phyloP scores from a whole-genome alignment of 1,140 invertebrate genomes.

The Sycobia sp. region DNA sequence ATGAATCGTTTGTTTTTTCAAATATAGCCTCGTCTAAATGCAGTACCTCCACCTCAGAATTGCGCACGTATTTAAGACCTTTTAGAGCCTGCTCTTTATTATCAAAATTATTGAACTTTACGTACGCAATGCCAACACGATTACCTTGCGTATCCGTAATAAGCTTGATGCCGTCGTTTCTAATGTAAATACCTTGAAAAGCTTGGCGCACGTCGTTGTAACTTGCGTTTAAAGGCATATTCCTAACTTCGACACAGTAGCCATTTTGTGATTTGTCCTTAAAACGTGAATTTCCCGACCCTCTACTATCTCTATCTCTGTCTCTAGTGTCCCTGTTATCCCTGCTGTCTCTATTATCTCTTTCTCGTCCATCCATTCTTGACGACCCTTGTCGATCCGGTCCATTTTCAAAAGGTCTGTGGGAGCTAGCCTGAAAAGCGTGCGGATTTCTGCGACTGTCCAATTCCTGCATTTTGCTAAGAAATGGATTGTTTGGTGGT shows the following conservation, averaged over 20 bases:
- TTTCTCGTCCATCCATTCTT: constrained; percentile 33
- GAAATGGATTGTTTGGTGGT: constrained; percentile 22
- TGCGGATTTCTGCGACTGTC: constrained; percentile 67
- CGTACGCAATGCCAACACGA: constrained; percentile 78
- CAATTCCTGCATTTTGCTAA: constrained; percentile 60
- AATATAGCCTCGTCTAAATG: constrained; percentile 69
- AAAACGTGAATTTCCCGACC: constrained; percentile 35
- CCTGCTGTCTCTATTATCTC: constrained; percentile 9
- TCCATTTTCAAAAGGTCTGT: constrained; percentile 34
- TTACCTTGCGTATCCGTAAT: constrained; percentile 80
- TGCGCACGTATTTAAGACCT: constrained; percentile 54
- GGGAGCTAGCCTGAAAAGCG: constrained; percentile 61
- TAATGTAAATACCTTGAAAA: constrained; percentile 78
- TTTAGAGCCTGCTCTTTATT: constrained; percentile 74
- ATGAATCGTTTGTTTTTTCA: constrained; percentile 70
- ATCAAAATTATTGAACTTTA: constrained; percentile 73
- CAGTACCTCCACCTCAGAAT: constrained; percentile 67
- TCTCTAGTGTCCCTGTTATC: constrained; percentile 35
- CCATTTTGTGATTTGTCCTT: constrained; percentile 46
- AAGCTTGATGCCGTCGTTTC: constrained; percentile 83
- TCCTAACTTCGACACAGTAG: constrained; percentile 73
- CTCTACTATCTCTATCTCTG: constrained; percentile 15
- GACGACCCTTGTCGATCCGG: constrained; percentile 35
- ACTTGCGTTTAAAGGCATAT: constrained; percentile 70
- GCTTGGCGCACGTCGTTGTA: constrained; percentile 81